Conservation (phyloP, 1,140 invertebrate genomes). For the Lordiphosa collinella region DNA sequence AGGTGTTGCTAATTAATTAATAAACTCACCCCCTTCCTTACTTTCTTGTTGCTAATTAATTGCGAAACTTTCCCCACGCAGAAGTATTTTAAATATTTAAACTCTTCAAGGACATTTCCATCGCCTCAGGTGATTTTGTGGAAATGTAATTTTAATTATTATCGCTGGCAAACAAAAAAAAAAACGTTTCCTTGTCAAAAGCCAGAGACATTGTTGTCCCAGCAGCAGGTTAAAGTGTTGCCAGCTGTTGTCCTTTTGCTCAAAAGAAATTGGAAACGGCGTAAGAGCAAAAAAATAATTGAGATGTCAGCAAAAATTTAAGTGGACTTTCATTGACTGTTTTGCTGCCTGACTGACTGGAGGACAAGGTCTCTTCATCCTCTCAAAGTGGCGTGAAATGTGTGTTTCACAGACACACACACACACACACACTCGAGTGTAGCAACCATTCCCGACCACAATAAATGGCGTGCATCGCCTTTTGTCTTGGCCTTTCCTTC, state of each 20-base stretch:
- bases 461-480: constrained; percentile 50
- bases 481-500: constrained; percentile 32
- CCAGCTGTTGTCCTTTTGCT: constrained; percentile 4
- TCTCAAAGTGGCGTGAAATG: constrained; percentile 33
- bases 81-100: constrained; percentile 28
- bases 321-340: constrained; percentile 75
- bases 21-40: not conserved
- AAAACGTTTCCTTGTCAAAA: constrained; percentile 16
- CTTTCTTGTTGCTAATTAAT: not conserved
- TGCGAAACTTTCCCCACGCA: constrained; percentile 6
- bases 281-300: constrained; percentile 69
- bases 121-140: not conserved
- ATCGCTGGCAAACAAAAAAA: not conserved
- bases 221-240: constrained; percentile 1
- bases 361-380: constrained; percentile 24
- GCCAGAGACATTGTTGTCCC: constrained; percentile 13
- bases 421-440: no score
- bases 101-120: not conserved
- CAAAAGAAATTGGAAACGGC: constrained; percentile 16
- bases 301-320: constrained; percentile 74
- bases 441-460: constrained; percentile 20
- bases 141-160: constrained; percentile 40
- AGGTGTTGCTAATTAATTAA: constrained; percentile 14
- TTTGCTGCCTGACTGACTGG: constrained; percentile 48
- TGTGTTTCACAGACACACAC: constrained; percentile 19